Percentiles rank a stretch among this genome's conserved stretches.
phyloP scores from a whole-genome alignment of 2,113 vertebrate genomes.

The Podarcis raffonei region DNA sequence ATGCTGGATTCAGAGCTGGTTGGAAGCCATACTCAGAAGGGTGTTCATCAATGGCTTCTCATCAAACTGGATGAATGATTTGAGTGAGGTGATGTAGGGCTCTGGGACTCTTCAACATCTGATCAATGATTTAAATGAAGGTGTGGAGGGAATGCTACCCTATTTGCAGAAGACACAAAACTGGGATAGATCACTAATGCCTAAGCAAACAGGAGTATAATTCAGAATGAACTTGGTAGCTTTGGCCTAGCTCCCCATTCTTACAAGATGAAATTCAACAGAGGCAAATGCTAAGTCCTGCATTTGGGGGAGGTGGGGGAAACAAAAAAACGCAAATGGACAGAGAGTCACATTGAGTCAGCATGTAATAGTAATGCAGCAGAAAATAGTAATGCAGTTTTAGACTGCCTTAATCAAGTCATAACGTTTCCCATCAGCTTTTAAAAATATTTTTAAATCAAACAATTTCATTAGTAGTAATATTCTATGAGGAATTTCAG shows the following conservation, averaged over 20 bases:
- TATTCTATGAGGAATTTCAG: background rate
- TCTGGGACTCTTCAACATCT: background rate
- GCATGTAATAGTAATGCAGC: no score
- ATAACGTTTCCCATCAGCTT: background rate
- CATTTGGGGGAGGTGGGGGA: no score
- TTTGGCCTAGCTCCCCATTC: no score
- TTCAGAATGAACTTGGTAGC: background rate
- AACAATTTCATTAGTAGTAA: background rate
- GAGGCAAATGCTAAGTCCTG: no score
- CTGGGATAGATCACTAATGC: background rate
- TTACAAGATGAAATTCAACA: background rate
- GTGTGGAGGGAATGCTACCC: background rate
- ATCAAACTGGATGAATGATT: background rate
- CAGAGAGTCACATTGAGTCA: no score
- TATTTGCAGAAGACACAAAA: background rate
- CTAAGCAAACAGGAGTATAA: background rate
- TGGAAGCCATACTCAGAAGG: background rate
- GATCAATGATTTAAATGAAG: background rate
- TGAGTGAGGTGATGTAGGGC: no score
- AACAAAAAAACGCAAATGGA: no score
- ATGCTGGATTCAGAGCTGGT: background rate
- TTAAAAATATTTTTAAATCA: background rate
- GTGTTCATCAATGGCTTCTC: background rate
- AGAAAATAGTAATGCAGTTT: no score
- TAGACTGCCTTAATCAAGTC: background rate